Evolutionary conservation across 2,113 vertebrate species (phyloP), one percentile per base, ranked within the genome.

Genomic region (Agapornis roseicollis): DNA sequence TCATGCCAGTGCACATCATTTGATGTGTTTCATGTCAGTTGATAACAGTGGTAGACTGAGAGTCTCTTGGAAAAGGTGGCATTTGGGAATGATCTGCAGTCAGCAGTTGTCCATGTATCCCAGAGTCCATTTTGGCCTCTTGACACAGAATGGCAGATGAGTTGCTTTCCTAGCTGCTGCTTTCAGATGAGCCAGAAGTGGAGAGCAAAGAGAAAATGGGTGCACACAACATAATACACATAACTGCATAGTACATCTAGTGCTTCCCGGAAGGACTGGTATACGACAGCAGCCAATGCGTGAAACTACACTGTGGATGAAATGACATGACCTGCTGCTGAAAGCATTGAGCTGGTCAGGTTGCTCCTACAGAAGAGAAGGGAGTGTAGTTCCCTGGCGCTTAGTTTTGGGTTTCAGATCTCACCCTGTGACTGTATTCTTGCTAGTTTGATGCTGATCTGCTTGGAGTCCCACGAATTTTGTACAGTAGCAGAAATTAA

Each of bases 51-150:
- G 14, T 7, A 53, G 49, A 5, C 29, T 24, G 23, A 68, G 49
- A 37, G 13, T 18, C 35, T 47, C 29, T 31, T 78, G 41, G 52
- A 39, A 49, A 5, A 55, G 24, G 41, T 42, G 12, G 19, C 28
- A 17, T 28, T 47, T 0, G 0, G 14, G 41, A 50, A 24, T 1
- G 1, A 28, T 73, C 22, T 69, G 61, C 47, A 83, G 58, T 41
- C 20, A 63, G 61, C 47, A 83, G 58, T 41, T 28, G 56, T 6
- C 24, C 10, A 0, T 11, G 20, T 52, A 27, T 64, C n/a, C 61
- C n/a, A 37, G 22, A 41, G 42, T 39, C 64, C 4, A 22, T 69
- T 74, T 41, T 80, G 61, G 61, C 29, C 25, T 25, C 31, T 53
- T 53, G 49, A 37, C 13, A 33, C 10, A 49, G 35, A 61, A 8